Evolutionary conservation across 2,888 invertebrate species (phyloP), one percentile per base, ranked within the genome.

Genomic region (Metopia argyrocephala): DNA sequence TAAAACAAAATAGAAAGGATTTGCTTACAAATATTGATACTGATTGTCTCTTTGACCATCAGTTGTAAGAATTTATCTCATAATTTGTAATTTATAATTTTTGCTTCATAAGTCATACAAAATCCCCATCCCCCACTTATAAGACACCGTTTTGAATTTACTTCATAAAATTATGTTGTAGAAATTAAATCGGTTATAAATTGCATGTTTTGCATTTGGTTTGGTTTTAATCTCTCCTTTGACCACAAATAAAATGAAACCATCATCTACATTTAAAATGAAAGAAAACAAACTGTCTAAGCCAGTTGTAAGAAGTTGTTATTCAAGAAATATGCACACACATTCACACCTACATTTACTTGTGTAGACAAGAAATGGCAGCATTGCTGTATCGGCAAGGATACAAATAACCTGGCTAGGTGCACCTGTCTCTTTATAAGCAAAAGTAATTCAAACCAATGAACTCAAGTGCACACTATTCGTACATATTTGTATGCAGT

Each of bases 161-260:
- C 59, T 76, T 23, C 15, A 12, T 23, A 76, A 70, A 76, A 59
- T 76, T 46, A 52, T 65, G 48, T 46, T 65, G 70, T 45, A 57
- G 62, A 64, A 64, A 65, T 70, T 2, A 70, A 27, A 54, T 7
- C 38, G 57, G 57, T 25, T 31, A 76, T 50, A 64, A 45, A 28
- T 70, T 76, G 27, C 57, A 54, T 50, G 38, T 59, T 38, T 66
- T 23, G 38, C 45, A 66, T 59, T 75, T 45, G 59, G 45, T 46
- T 57, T 38, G 12, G 38, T 21, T 76, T 56, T 27, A 76, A 64
- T 57, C 27, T 18, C 27, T 64, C 20, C 46, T 56, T 48, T 52
- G 66, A 45, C 69, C 62, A 54, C 48, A 62, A 57, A 48, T 25
- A 68, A 57, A 59, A 70, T 50, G 38, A 50, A 64, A 48, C 48